phyloP scores from a whole-genome alignment of 2,113 vertebrate genomes.

The Laterallus jamaicensis region DNA sequence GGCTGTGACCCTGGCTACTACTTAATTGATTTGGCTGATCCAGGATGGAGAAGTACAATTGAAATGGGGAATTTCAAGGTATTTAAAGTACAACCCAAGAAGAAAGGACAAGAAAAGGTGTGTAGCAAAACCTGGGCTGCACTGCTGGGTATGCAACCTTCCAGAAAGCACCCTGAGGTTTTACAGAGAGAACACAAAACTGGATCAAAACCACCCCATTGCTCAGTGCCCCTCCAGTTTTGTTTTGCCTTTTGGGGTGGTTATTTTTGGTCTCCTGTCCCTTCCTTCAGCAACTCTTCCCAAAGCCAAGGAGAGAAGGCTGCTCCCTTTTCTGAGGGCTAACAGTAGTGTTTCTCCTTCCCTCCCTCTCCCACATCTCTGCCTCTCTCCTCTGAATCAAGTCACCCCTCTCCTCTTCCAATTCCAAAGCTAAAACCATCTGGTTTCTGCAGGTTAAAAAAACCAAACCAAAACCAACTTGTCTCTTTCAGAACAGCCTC shows the following conservation, averaged over 20 bases:
- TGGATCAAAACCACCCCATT: too few relatives aligned
- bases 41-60: neutral
- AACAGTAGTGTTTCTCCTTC: neutral
- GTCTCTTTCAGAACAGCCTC: neutral
- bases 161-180: neutral
- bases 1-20: neutral
- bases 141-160: neutral
- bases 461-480: neutral
- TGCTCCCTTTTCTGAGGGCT: neutral
- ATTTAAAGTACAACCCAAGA: neutral
- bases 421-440: fast-evolving
- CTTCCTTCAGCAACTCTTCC: neutral
- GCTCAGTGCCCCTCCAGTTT: neutral
- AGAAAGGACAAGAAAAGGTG: neutral
- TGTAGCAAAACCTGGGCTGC: neutral
- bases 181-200: neutral
- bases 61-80: too few relatives aligned
- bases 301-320: neutral
- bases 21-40: neutral
- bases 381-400: neutral
- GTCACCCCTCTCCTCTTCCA: neutral
- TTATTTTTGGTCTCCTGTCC: neutral
- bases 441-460: neutral
- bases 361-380: neutral
- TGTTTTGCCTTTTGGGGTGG: neutral